Percentiles rank a stretch among this genome's conserved stretches.
Evolutionary conservation across 2,113 vertebrate species (phyloP).

Genomic region (Mustelus asterias): DNA sequence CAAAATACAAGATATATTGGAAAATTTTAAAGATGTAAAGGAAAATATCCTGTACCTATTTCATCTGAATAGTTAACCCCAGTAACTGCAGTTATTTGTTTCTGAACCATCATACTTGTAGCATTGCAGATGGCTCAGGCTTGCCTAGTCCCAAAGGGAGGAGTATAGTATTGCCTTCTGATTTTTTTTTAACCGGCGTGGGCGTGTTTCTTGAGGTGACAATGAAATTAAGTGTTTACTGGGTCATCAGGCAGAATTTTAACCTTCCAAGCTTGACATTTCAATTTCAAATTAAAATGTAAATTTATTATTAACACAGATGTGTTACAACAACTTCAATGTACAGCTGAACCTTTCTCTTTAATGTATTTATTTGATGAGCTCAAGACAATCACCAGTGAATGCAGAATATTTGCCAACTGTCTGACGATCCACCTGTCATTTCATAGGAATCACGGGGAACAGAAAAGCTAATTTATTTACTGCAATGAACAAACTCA

Average conservation of each 20-base stretch:
- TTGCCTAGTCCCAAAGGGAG: background rate
- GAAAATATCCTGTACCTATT: background rate
- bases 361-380: background rate
- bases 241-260: conserved; percentile 15
- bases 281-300: conserved; percentile 32
- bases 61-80: background rate
- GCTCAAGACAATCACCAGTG: background rate
- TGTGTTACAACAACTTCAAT: background rate
- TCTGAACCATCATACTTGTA: background rate
- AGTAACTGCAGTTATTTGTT: background rate
- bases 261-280: background rate
- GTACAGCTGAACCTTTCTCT: background rate
- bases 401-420: conserved; percentile 11
- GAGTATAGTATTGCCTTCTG: background rate
- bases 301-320: conserved; percentile 21
- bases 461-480: background rate
- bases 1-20: background rate
- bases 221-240: conserved; percentile 10
- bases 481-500: background rate
- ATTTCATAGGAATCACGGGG: background rate
- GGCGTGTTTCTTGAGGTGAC: background rate
- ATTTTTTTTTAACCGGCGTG: background rate
- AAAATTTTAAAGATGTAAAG: background rate
- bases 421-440: background rate
- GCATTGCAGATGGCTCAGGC: background rate